Percentiles rank a stretch among this genome's conserved stretches.
Conservation (phyloP, 2,113 vertebrate species). For the Orcinus orca region DNA sequence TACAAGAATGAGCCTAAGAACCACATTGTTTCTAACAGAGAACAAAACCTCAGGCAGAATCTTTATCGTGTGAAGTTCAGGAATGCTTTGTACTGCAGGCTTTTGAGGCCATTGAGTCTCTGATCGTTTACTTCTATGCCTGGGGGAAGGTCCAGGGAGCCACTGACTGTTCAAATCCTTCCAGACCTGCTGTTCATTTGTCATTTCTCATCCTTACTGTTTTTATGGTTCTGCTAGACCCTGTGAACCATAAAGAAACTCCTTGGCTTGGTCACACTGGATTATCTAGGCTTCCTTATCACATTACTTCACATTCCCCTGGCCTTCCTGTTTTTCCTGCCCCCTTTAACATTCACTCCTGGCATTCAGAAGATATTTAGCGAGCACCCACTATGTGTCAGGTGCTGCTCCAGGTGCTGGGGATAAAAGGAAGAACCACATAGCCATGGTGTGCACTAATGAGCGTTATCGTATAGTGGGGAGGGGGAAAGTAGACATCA, state of each 20-base stretch:
- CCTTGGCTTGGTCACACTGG: background rate
- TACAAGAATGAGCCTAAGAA: background rate
- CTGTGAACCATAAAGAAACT: background rate
- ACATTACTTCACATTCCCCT: background rate
- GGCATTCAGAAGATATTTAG: background rate
- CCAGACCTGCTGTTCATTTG: background rate
- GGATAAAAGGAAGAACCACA: background rate
- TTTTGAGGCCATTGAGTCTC: slow-evolving; percentile 1
- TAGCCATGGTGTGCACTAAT: background rate
- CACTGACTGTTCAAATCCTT: background rate
- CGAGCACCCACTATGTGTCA: background rate
- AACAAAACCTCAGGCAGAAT: background rate
- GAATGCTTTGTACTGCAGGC: background rate
- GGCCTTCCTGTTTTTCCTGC: background rate
- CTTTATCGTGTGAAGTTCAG: background rate
- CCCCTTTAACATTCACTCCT: background rate
- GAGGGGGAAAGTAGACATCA: background rate
- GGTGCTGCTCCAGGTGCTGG: background rate
- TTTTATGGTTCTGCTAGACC: background rate
- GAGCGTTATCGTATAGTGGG: background rate
- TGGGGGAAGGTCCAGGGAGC: background rate
- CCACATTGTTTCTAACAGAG: background rate
- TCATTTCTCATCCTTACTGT: background rate
- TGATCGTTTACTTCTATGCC: background rate
- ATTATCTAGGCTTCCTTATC: background rate